Base-by-base conservation (phyloP, 2,888 invertebrate genomes). In the Atherix ibis region DNA sequence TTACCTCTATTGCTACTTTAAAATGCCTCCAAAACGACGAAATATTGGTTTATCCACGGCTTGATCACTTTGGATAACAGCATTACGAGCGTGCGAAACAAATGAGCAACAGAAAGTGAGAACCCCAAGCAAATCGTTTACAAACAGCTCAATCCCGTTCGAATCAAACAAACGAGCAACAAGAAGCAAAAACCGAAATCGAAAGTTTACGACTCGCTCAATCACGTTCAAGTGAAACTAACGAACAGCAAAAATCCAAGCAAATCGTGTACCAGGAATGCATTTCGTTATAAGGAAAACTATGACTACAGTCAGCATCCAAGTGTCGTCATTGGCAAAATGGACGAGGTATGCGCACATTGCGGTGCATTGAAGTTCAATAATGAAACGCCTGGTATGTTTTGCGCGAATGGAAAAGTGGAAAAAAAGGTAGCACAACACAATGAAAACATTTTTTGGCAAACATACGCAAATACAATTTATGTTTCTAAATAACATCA, bases 331-430 rank as follows among this genome's bases (percentile, higher is more conserved):
- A 48, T 50, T 45, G 46, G 46, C 39, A 35, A 36, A 46, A 50
- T 54, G 50, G 46, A 44, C 43, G 43, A 37, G 34, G 40, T 51
- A 42, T 52, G 53, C 40, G 34, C 27, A 46, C 46, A 50, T 51
- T 52, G 52, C 41, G 46, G 48, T 40, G 50, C 52, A 38, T 46
- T 52, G 32, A 53, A 52, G 40, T 54, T 44, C 36, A 48, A 45
- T 45, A 47, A 46, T 41, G 54, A 59, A 53, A 41, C 53, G 30
- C 43, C 47, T 44, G 58, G 54, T 43, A 50, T 58, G 47, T 59
- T 54, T 44, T 60, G 55, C 46, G 46, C 50, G 35, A 48, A 43
- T 43, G 54, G 55, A 39, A 57, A 59, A 51, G 51, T 58, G 39
- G 48, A 49, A 48, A 46, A 30, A 40, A 39, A 40, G 48, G 46